A percentile compares a stretch with the other conserved stretches of the same genome.
Conservation (phyloP, 2,113 vertebrate species). For the Odontophorus gujanensis region DNA sequence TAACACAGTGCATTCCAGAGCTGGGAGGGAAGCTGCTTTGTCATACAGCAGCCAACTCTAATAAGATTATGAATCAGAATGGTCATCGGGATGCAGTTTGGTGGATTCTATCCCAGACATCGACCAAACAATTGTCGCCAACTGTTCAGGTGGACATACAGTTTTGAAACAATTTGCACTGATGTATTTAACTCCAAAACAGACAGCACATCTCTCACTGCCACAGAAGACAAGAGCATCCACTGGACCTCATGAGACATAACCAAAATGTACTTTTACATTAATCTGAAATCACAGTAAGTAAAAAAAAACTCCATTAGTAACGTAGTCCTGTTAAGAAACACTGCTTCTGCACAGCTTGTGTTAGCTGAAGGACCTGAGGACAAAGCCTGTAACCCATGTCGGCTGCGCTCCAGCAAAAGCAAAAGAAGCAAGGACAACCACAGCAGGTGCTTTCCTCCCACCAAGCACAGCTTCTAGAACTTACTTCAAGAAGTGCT, state of each 20-base stretch:
- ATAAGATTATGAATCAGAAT: slow-evolving; percentile 57
- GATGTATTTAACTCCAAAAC: neutral
- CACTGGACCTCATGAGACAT: accelerated
- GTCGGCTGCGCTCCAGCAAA: too few relatives aligned
- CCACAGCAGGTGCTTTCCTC: accelerated
- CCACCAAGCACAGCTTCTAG: accelerated
- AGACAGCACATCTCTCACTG: neutral
- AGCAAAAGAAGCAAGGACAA: neutral
- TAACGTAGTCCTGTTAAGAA: accelerated
- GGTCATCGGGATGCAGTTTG: slow-evolving; percentile 4
- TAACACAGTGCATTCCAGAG: slow-evolving; percentile 62
- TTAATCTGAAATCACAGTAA: neutral
- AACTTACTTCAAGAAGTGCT: neutral
- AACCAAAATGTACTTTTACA: neutral
- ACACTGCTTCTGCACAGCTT: neutral
- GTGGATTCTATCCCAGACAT: neutral
- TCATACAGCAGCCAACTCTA: slow-evolving; percentile 21
- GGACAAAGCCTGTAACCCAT: neutral
- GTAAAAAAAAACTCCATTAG: accelerated
- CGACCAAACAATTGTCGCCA: neutral
- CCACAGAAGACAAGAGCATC: neutral
- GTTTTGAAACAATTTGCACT: neutral
- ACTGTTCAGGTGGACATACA: accelerated
- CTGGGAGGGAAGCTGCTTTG: slow-evolving; percentile 56
- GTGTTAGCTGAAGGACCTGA: neutral